Conservation (phyloP, 53 echinoderm and acorn worm species). For the Stichopus horrens region DNA sequence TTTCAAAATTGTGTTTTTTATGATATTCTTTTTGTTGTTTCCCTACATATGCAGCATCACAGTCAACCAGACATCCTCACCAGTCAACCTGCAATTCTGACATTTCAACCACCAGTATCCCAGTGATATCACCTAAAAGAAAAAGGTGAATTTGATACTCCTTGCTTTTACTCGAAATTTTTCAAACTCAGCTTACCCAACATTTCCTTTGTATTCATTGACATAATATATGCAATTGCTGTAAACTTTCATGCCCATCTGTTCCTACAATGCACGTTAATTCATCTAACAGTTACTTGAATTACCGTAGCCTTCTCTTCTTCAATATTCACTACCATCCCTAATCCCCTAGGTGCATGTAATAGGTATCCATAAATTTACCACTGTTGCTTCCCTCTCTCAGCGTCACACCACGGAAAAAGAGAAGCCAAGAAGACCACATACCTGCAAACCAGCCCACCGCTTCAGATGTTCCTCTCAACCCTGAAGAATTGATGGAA, state of each 20-base stretch:
- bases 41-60: background rate
- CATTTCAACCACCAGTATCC: conserved; percentile 11
- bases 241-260: no score
- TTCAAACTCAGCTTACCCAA: no score
- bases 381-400: background rate
- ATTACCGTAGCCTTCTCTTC: no score
- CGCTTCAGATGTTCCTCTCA: background rate
- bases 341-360: no score
- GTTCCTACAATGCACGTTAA: no score
- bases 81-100: background rate
- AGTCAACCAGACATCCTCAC: background rate
- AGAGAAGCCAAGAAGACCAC: conserved; percentile 2
- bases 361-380: no score
- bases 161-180: no score
- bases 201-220: no score
- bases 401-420: conserved; percentile 15
- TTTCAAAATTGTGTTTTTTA: no score
- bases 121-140: conserved; percentile 64
- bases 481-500: conserved; percentile 54
- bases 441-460: background rate
- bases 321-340: no score
- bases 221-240: no score
- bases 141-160: conserved; percentile 50
- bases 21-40: background rate
- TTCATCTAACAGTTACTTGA: no score